Base-by-base conservation (phyloP, 2,888 invertebrate genomes). In the Diabrotica balteata region DNA sequence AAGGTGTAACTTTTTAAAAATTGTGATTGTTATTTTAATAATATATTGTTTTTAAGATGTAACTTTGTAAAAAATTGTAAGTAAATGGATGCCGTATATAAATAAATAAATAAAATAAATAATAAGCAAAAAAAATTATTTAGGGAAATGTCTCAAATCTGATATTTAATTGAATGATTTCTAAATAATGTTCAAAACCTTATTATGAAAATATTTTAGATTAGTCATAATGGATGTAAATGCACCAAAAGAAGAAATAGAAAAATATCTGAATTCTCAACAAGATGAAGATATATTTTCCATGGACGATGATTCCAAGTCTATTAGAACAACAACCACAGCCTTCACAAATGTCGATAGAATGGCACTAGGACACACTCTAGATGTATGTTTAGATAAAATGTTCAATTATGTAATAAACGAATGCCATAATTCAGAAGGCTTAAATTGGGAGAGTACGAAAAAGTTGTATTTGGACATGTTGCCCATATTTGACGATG, bases 341-440 rank as follows among this genome's bases (percentile, higher is more conserved):
- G 80, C 82, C 51, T 83, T 83, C 69, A 76, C 82, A 70, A 62
- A 59, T 63, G 75, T 77, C 8, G 72, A 77, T 50, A 68, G 76
- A 50, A 70, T 66, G 51, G 66, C 11, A 7, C 59, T 89, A 59
- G 90, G 89, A 0, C 86, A 90, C 73, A 89, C 88, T 50, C 83
- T 97, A 45, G 97, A 97, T 83, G 85, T 91, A 63, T 90, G 94
- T 77, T 90, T 97, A 88, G 84, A 90, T 63, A 88, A 91, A 78
- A 80, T 95, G 68, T 88, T 94, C 53, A 85, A 86, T 65, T 95
- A 91, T 85, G 83, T 95, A 55, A 85, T 90, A 63, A 84, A 87
- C 9, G 87, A 88, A 73, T 86, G 90, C 73, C 87, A 89, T 63
- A 80, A 84, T 59, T 63, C 79, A 8, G 84, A 85, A 45, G 82